Percentiles rank a stretch among this genome's conserved stretches.
Conservation (phyloP, 2,888 invertebrate species). For the Mycogona germanica region DNA sequence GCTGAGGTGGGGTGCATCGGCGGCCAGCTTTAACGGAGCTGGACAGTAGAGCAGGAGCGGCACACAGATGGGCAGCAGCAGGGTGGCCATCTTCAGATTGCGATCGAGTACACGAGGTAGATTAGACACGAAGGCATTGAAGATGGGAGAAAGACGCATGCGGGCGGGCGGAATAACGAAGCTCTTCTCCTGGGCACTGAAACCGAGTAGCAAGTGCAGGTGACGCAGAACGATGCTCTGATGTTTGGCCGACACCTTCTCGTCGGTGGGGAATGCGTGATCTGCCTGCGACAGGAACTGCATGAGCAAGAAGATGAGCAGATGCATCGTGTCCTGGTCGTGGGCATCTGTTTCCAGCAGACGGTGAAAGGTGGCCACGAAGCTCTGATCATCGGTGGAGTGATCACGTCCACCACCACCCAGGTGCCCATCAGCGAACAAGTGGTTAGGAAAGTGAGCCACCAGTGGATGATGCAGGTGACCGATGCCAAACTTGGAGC, state of each 20-base stretch:
- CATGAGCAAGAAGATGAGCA: conserved; percentile 90
- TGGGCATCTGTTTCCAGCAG: conserved; percentile 88
- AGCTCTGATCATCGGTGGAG: conserved; percentile 66
- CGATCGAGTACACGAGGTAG: conserved; percentile 77
- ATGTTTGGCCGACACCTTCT: conserved; percentile 58
- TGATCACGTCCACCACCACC: too few relatives aligned
- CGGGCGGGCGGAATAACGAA: conserved; percentile 82
- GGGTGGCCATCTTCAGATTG: conserved; percentile 86
- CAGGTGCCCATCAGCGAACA: conserved; percentile 57
- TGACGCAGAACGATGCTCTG: conserved; percentile 84
- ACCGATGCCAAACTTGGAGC: conserved; percentile 80
- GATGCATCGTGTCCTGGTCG: conserved; percentile 88
- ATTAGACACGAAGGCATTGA: conserved; percentile 89
- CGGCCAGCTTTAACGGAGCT: conserved; percentile 51
- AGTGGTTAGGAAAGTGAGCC: conserved; percentile 34
- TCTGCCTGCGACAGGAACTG: conserved; percentile 75
- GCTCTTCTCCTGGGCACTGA: conserved; percentile 77
- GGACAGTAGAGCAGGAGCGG: conserved; percentile 68
- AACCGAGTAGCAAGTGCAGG: conserved; percentile 81
- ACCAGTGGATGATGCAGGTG: conserved; percentile 48
- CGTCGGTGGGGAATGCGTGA: conserved; percentile 74
- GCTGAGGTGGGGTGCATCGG: conserved; percentile 46
- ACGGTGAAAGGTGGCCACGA: conserved; percentile 65
- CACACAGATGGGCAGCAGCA: conserved; percentile 72
- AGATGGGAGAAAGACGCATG: conserved; percentile 77